Base-by-base conservation (phyloP, 2,797 vertebrate species). In the Lagothrix lagotricha region DNA sequence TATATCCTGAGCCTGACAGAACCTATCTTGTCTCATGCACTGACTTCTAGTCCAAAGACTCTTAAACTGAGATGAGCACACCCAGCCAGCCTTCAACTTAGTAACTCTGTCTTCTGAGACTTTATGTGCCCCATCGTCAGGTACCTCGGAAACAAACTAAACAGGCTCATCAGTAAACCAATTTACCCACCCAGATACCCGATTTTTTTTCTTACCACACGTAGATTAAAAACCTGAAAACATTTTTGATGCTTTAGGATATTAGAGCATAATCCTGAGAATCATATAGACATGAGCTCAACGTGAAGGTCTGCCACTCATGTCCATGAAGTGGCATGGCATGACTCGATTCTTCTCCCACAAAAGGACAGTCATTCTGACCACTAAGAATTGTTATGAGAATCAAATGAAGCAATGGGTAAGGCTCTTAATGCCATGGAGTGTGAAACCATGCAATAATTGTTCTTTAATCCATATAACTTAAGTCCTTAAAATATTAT, bases 381-480 rank as follows among this genome's bases (percentile, higher is more conserved):
- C 20, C 26, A 93, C 76, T 79, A 85, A 85, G 24, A 82, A 94
- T 19, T 79, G 7, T 75, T 93, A 39, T 4, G 39, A 92, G 85
- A 93, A 95, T 93, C 92, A 90, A 96, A 88, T 90, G 77, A 96
- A 48, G 72, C 61, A 30, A 54, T 5, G 22, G 5, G 5, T 9
- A 58, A 94, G 46, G 20, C 24, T 94, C 13, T 93, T 72, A 39
- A 15, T 90, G n/a, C 7, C 30, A 79, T 75, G 58, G 6, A 67
- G 58, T 28, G 11, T 54, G 57, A 84, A 76, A 20, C 88, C 64
- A 80, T 77, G 67, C 67, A 58, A 67, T 41, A 90, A 50, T 73
- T 1, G 9, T 54, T 89, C 36, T 93, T 85, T 86, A 67, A n/a
- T 67, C 15, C 64, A 67, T 67, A n/a, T 67, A n/a, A n/a, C 80